phyloP scores from a whole-genome alignment of 2,888 invertebrate species.

The Rhopalosiphum nymphaeae region DNA sequence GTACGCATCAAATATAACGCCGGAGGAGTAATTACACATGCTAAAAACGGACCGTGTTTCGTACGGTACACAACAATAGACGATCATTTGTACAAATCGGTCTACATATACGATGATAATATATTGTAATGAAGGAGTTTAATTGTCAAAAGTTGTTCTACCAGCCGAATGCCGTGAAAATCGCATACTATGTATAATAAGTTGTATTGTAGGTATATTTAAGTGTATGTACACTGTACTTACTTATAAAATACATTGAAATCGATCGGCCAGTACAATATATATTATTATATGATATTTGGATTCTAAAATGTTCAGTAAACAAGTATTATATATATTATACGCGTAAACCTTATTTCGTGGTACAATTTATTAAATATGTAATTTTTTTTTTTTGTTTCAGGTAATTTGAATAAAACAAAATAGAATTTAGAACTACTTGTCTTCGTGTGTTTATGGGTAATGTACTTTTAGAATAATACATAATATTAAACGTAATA shows the following conservation, averaged over 20 bases:
- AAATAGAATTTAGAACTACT: neutral
- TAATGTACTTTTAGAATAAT: slow-evolving; percentile 13
- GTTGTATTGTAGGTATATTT: neutral
- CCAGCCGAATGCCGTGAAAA: neutral
- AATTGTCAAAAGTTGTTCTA: neutral
- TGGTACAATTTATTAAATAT: neutral
- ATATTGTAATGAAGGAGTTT: neutral
- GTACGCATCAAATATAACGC: neutral
- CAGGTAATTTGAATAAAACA: slow-evolving; percentile 28
- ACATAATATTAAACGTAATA: neutral
- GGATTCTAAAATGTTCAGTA: neutral
- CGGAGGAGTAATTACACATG: neutral
- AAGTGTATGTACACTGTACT: neutral
- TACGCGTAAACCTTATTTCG: neutral
- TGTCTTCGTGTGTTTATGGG: neutral
- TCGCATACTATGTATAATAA: neutral
- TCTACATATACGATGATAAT: neutral
- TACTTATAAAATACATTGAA: neutral
- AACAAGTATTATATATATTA: neutral
- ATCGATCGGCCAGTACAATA: neutral
- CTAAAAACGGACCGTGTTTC: neutral
- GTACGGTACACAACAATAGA: neutral
- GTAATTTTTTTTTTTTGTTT: slow-evolving; percentile 16
- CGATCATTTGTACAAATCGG: neutral
- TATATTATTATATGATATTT: no score